A percentile compares a stretch with the other conserved stretches of the same genome.
These are phyloP conservation scores for Buceros bicornis DNA, from an alignment of 2,797 vertebrate species.

Conservation along the genomic window DNA sequence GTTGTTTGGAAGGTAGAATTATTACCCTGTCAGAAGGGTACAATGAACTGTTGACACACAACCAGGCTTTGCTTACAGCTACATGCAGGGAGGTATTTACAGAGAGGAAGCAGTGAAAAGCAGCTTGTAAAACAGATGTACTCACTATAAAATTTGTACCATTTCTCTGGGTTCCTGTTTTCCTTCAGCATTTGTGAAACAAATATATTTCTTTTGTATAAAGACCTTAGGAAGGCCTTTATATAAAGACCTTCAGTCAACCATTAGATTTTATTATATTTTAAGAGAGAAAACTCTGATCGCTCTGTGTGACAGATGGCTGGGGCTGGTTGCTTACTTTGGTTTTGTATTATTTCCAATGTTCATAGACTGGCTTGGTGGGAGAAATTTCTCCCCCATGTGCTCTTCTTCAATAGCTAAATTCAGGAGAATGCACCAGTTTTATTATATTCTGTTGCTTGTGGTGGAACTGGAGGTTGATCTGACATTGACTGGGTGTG, in stretches of 20 bases:
- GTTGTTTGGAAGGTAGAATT: slow-evolving; percentile 11
- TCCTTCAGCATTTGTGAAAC: not conserved
- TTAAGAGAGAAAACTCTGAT: not conserved
- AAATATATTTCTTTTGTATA: not conserved
- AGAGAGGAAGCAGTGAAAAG: not conserved
- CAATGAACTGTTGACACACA: not conserved
- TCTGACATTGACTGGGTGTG: not conserved
- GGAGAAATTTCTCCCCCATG: not conserved
- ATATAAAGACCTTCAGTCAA: not conserved
- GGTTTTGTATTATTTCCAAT: not conserved
- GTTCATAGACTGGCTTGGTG: not conserved
- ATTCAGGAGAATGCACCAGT: not conserved
- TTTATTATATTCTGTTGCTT: not conserved
- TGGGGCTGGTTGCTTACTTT: not conserved
- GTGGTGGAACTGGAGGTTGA: not conserved
- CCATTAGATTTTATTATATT: not conserved
- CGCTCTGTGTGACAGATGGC: not conserved
- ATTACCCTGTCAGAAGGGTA: not conserved
- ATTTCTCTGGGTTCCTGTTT: not conserved
- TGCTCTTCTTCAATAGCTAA: not conserved
- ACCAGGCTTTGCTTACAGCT: not conserved
- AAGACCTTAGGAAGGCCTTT: not conserved
- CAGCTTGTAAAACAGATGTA: not conserved
- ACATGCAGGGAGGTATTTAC: not conserved
- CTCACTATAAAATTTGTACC: not conserved